Evolutionary conservation across 2,797 vertebrate genomes (phyloP), one percentile per base, ranked within the genome.

Genomic region (Diceros bicornis): DNA sequence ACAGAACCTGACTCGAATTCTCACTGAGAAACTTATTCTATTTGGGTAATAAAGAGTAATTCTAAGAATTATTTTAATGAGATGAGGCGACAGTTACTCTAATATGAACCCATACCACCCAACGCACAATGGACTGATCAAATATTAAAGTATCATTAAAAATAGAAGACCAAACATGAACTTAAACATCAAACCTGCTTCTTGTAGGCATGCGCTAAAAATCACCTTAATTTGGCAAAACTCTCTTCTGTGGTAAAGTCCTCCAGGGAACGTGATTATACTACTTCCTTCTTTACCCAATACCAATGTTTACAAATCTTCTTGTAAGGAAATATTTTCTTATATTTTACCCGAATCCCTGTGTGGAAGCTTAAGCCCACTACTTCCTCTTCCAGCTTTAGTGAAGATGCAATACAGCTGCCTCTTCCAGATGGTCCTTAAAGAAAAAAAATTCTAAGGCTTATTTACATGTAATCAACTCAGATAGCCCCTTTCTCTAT

Each of bases 331-430:
- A 96, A 96, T 95, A 61, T 66, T 94, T 95, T 95, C 68, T 95
- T 94, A 85, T 97, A 90, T 89, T 97, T 92, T 94, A 97, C 57
- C 68, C 86, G 95, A 95, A 92, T 97, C 86, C 69, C 79, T 82
- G 6, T 44, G 93, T 95, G 66, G 79, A 93, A 92, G 72, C 89
- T 92, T 95, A 95, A 95, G 34, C 71, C 69, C 34, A 66, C 27
- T 71, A 75, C 85, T 97, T 97, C 79, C 86, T 95, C 61, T 95
- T 87, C 37, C 75, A 89, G 66, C 62, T 91, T 71, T 34, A 89
- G 32, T 66, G 62, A 94, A 94, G 89, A 97, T 55, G n/a, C 7
- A 68, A 66, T 79, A 57, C 91, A 96, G 87, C 95, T 97, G 89
- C 66, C 44, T 74, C 55, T 96, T 94, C 81, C 86, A 98, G 75